These are phyloP conservation scores for Rhinolophus sinicus DNA, from an alignment of 2,113 vertebrate genomes.

Conservation along the genomic window DNA sequence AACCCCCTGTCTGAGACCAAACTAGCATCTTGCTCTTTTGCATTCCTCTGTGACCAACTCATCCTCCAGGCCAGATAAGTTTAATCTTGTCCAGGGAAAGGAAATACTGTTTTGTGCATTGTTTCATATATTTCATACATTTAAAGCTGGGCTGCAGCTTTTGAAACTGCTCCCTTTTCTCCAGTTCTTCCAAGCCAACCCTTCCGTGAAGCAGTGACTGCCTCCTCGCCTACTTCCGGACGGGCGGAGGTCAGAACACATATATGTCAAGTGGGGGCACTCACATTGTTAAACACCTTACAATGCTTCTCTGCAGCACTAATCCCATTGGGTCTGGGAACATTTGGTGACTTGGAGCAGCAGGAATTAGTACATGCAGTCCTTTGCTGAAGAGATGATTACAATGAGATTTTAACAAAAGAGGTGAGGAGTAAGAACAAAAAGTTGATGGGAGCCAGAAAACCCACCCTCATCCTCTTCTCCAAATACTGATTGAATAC, in stretches of 20 bases:
- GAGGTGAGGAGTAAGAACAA: not conserved
- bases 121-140: not conserved
- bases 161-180: not conserved
- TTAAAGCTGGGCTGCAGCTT: not conserved
- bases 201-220: not conserved
- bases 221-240: not conserved
- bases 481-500: not conserved
- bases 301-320: not conserved
- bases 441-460: not conserved
- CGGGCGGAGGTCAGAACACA: too few relatives aligned
- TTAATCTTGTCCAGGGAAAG: not conserved
- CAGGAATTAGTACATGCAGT: not conserved
- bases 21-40: not conserved
- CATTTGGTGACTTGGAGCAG: not conserved
- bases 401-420: not conserved
- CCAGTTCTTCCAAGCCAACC: not conserved
- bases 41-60: not conserved
- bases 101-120: not conserved
- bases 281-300: not conserved
- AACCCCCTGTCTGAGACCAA: not conserved
- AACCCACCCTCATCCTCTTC: not conserved
- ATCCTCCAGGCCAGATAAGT: not conserved
- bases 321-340: not conserved
- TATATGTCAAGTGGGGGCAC: not conserved
- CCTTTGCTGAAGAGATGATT: not conserved